phyloP scores from a whole-genome alignment of 2,797 vertebrate genomes.

The Chelon auratus region DNA sequence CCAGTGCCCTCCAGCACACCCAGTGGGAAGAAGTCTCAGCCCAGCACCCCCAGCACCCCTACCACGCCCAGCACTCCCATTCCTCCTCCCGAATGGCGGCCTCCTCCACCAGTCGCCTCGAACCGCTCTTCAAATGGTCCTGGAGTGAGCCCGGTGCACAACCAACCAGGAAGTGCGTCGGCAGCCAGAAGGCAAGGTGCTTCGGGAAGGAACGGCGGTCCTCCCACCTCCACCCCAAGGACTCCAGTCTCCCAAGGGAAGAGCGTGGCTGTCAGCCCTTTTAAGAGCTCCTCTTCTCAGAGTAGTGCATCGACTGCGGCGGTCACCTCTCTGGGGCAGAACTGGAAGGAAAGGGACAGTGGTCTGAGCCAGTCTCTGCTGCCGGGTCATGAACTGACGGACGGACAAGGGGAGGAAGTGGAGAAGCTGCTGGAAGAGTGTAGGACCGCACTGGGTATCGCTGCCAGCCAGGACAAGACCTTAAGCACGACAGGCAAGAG shows the following conservation, averaged over 20 bases:
- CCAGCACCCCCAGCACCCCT: not conserved
- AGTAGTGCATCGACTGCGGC: slow-evolving; percentile 45
- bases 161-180: slow-evolving; percentile 44
- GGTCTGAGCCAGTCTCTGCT: slow-evolving; percentile 65
- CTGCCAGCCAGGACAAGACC: slow-evolving; percentile 50
- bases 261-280: slow-evolving; percentile 39
- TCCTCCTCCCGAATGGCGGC: slow-evolving; percentile 53
- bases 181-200: slow-evolving; percentile 30
- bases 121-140: slow-evolving; percentile 37
- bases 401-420: slow-evolving; percentile 59
- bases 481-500: slow-evolving; percentile 71
- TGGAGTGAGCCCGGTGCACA: slow-evolving; percentile 30
- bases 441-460: slow-evolving; percentile 65
- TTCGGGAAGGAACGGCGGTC: slow-evolving; percentile 57
- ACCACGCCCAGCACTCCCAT: slow-evolving; percentile 25
- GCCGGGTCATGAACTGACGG: slow-evolving; percentile 18
- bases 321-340: slow-evolving; percentile 37
- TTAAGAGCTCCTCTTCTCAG: slow-evolving; percentile 51
- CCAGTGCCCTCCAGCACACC: slow-evolving; percentile 27
- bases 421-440: slow-evolving; percentile 78
- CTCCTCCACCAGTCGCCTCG: slow-evolving; percentile 36
- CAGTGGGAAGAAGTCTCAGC: slow-evolving; percentile 50
- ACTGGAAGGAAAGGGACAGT: slow-evolving; percentile 72
- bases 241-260: slow-evolving; percentile 41
- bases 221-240: slow-evolving; percentile 56